Evolutionary conservation across 2,888 invertebrate genomes (phyloP), one percentile per base, ranked within the genome.

Genomic region (Mythimna ferrago): DNA sequence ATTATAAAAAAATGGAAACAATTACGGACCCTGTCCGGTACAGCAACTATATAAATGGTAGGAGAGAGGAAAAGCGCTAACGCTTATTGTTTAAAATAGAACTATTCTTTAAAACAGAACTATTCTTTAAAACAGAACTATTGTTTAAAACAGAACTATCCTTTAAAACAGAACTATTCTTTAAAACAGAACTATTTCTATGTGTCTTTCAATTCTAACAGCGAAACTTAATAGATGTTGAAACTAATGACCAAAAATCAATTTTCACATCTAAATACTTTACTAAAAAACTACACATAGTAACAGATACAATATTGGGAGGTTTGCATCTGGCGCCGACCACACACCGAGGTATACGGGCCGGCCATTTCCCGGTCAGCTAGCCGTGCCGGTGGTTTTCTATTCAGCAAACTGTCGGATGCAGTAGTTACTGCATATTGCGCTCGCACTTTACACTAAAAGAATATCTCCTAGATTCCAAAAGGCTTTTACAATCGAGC

Each of bases 361-460:
- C 65, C 35, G 62, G 53, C 67, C 44, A 56, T 68, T 66, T 57
- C 63, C 64, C 10, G 44, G 67, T 16, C 51, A n/a, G 51, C 7
- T 7, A 48, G 26, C 69, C 66, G 53, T 74, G 41, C 72, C 71
- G 61, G 75, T 57, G 73, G 82, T 70, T 85, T 85, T 80, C 86
- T 76, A 85, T 85, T 70, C 74, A 79, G 60, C 76, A 73, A 76
- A 82, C 80, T 85, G 86, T 82, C 86, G 66, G 61, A 74, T 51
- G 70, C 82, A 85, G 73, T 88, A 87, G 82, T 88, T 87, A 88
- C 82, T 87, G 82, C 86, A 87, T 87, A 88, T 88, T 88, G 88
- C 80, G 56, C 66, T 75, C 72, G 48, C 81, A 78, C 76, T 82
- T 74, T 64, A 69, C 64, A 66, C 62, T 76, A 63, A 38, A 56